A percentile compares a stretch with the other conserved stretches of the same genome.
Conservation (phyloP, 1,140 invertebrate genomes). For the Calycopis cecrops region DNA sequence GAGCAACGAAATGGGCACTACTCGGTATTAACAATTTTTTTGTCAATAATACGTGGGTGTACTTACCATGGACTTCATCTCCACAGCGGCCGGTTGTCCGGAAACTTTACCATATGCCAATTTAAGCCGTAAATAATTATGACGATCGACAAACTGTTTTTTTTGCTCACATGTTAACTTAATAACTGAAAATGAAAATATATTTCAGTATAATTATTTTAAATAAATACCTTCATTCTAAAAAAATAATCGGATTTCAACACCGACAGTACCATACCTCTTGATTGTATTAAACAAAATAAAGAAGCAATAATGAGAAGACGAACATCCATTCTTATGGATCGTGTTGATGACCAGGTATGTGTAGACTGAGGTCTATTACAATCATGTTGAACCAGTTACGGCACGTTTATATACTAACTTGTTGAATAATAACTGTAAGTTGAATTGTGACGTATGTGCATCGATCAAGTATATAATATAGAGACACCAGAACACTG, state of each 20-base stretch:
- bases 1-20: not conserved
- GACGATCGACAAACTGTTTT: conserved; percentile 44
- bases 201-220: too few species aligned
- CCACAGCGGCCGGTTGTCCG: conserved; percentile 44
- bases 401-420: too few species aligned
- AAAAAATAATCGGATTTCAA: too few species aligned
- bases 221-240: too few species aligned
- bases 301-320: not conserved
- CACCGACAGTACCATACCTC: too few species aligned
- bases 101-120: conserved; percentile 40
- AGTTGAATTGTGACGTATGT: too few species aligned
- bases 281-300: not conserved
- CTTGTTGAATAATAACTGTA: too few species aligned
- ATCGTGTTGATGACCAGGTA: not conserved
- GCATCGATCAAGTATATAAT: too few species aligned
- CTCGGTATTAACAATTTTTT: not conserved
- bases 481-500: too few species aligned
- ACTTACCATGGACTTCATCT: conserved; percentile 56
- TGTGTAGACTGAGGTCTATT: too few species aligned
- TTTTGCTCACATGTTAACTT: conserved; percentile 45
- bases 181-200: conserved; percentile 33
- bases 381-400: too few species aligned
- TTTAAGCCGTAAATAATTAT: conserved; percentile 40
- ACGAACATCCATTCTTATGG: not conserved
- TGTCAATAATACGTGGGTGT: not conserved